Conservation (phyloP, 2,113 vertebrate genomes). For the western clawed frog (Xenopus tropicalis) region DNA sequence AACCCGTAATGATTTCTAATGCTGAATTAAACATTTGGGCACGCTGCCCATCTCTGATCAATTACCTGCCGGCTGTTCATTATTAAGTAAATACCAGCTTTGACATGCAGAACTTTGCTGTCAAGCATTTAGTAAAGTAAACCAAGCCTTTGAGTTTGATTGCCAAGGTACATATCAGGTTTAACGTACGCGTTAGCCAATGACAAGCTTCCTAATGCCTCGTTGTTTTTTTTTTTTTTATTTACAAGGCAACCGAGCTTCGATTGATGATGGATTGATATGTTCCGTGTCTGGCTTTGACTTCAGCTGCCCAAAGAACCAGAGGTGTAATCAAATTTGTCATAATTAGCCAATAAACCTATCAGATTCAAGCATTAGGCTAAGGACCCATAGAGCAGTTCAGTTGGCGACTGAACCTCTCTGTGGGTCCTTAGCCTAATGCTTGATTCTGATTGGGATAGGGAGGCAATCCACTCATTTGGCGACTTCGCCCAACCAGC, state of each 20-base stretch:
- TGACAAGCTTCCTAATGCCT: constrained; percentile 42
- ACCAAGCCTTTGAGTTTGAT: constrained; percentile 28
- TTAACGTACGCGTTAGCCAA: constrained; percentile 51
- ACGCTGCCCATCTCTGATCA: constrained; percentile 53
- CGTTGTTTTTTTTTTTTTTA: not conserved
- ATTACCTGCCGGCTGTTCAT: constrained; percentile 45
- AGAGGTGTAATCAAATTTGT: too few species aligned
- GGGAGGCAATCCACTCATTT: too few species aligned
- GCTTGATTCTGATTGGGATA: too few species aligned
- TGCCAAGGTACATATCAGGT: constrained; percentile 56
- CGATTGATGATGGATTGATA: not conserved
- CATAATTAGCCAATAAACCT: too few species aligned
- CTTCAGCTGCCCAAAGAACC: not conserved
- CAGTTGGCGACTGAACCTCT: too few species aligned
- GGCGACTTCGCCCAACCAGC: too few species aligned
- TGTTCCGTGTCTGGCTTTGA: not conserved
- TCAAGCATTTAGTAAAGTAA: constrained; percentile 52
- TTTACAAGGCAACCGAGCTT: not conserved
- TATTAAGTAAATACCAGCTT: constrained; percentile 55
- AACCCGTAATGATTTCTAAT: constrained; percentile 58
- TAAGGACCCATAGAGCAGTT: too few species aligned
- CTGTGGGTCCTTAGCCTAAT: too few species aligned
- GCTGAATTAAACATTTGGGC: constrained; percentile 47
- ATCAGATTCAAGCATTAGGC: too few species aligned
- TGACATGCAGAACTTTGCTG: constrained; percentile 53